Conservation (phyloP, 1,140 invertebrate species). For the Drosophila malerkotliana region DNA sequence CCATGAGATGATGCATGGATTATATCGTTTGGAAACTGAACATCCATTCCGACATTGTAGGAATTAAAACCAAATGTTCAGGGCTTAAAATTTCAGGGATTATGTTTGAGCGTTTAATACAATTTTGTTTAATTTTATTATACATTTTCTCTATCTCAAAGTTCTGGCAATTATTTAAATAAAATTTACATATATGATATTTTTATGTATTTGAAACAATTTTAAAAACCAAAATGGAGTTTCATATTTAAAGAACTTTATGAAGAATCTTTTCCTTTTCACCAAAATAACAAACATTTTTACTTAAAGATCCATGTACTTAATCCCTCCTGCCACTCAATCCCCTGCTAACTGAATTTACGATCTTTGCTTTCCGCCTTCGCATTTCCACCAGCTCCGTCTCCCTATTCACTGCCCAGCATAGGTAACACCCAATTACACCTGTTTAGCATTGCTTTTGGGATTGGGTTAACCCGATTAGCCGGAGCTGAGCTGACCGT, state of each 20-base stretch:
- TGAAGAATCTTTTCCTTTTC: not conserved
- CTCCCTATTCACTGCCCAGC: not conserved
- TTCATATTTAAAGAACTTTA: too few relatives aligned
- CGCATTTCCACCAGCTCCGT: constrained; percentile 5
- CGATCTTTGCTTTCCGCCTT: constrained; percentile 36
- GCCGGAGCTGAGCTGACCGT: constrained; percentile 21
- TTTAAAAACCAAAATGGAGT: too few relatives aligned
- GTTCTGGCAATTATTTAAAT: too few relatives aligned
- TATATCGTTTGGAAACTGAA: constrained; percentile 52
- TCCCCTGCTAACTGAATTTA: constrained; percentile 1
- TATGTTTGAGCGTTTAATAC: constrained; percentile 23
- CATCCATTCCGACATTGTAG: constrained; percentile 26
- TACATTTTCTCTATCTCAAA: not conserved
- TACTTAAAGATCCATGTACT: not conserved
- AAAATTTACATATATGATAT: too few relatives aligned
- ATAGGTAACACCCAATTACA: constrained; percentile 46
- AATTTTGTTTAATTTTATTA: constrained; percentile 9
- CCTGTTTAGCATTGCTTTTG: constrained; percentile 50
- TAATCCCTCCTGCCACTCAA: not conserved
- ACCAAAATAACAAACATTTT: not conserved
- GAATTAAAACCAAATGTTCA: constrained; percentile 46
- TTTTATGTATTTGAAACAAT: too few relatives aligned
- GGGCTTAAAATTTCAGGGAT: constrained; percentile 38
- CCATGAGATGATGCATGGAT: constrained; percentile 54
- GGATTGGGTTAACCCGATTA: constrained; percentile 50